A percentile compares a stretch with the other conserved stretches of the same genome.
Evolutionary conservation across 2,113 vertebrate species (phyloP).

Genomic region (Grammomys surdaster): DNA sequence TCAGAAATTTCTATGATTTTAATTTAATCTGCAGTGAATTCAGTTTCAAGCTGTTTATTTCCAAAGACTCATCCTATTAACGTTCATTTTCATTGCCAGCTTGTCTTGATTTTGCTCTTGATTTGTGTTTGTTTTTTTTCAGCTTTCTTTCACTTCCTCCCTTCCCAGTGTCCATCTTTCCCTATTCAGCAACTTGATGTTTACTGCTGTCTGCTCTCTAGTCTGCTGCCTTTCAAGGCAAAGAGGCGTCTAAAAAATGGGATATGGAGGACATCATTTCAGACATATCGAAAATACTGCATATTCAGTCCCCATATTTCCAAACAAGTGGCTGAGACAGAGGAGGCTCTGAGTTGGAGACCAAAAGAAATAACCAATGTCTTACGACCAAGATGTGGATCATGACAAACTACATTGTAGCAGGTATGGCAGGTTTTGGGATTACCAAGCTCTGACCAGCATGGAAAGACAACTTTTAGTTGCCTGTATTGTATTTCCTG

Average conservation of each 20-base stretch:
- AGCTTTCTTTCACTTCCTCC: not conserved
- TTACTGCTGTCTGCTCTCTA: not conserved
- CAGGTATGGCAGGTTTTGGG: not conserved
- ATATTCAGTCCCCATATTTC: not conserved
- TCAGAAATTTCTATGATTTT: not conserved
- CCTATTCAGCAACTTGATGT: not conserved
- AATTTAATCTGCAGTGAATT: slow-evolving; percentile 18
- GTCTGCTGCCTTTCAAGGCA: not conserved
- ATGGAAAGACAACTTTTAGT: not conserved
- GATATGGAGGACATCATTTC: not conserved
- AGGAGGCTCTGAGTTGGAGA: not conserved
- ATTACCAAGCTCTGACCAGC: not conserved
- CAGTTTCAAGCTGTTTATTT: slow-evolving; percentile 44
- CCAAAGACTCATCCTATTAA: not conserved
- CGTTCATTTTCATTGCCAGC: not conserved
- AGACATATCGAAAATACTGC: not conserved
- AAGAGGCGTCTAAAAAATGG: not conserved
- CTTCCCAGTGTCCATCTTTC: not conserved
- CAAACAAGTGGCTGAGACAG: not conserved
- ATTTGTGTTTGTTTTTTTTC: not conserved
- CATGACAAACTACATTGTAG: not conserved
- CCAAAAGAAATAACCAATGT: not conserved
- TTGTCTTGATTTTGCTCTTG: not conserved
- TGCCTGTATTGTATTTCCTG: not conserved
- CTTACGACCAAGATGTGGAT: not conserved